Conservation (phyloP, 2,888 invertebrate species). For the Pimpla rufipes region DNA sequence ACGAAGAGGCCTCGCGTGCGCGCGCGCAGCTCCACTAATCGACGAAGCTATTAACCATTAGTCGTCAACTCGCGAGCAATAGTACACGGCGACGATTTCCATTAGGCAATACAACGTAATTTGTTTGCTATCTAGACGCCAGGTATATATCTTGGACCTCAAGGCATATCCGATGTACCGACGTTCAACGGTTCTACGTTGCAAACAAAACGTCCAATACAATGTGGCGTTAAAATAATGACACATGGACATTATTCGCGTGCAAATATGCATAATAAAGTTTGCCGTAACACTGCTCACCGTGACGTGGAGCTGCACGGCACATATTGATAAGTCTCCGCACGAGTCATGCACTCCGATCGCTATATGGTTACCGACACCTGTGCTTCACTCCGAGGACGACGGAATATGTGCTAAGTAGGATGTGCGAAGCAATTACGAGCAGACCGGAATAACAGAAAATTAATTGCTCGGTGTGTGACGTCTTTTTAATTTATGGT, state of each 20-base stretch:
- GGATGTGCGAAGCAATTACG: no score
- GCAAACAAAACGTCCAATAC: neutral
- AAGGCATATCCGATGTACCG: neutral
- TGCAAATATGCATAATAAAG: constrained; percentile 19
- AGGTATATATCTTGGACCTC: constrained; percentile 22
- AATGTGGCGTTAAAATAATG: constrained; percentile 14
- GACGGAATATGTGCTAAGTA: no score
- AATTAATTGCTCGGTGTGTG: no score
- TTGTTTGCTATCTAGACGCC: constrained; percentile 48
- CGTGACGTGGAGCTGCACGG: neutral
- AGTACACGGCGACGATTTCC: constrained; percentile 47
- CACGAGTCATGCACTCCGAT: neutral
- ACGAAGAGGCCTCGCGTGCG: constrained; percentile 44
- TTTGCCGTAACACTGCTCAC: constrained; percentile 1
- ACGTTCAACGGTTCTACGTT: neutral
- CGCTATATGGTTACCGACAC: neutral
- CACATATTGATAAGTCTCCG: neutral
- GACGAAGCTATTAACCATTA: constrained; percentile 61
- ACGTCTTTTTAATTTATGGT: no score
- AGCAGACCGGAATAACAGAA: no score
- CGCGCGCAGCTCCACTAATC: constrained; percentile 50
- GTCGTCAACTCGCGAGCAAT: constrained; percentile 35
- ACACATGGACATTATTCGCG: neutral
- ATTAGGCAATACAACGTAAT: constrained; percentile 49
- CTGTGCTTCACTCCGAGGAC: no score